Evolutionary conservation across 2,888 invertebrate genomes (phyloP), one percentile per base, ranked within the genome.

Genomic region (Trachelus tabidus): DNA sequence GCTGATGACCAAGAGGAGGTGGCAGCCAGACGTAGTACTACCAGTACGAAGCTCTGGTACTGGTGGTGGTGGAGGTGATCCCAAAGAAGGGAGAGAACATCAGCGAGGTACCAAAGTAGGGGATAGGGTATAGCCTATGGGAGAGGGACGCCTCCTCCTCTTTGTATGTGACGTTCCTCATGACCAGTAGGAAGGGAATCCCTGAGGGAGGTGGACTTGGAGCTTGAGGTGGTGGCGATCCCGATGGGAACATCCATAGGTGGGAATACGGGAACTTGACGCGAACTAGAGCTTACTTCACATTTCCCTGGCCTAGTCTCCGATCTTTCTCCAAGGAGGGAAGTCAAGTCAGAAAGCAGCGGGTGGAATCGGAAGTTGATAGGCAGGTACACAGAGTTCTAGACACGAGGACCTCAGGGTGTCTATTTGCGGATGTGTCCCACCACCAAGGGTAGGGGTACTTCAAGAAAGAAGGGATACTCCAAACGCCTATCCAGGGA

Each of bases 401-500:
- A 23, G 15, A 30, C 30, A 12, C 56, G 34, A 73, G 11, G 76
- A 56, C 31, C n/a, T 33, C 34, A 68, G 31, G 68, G 34, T 68
- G 68, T 33, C 68, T 31, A 69, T 75, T 68, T 30, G 69, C 68
- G 75, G 31, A 34, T 75, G 15, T 75, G 31, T 40, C 33, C 33
- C 33, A 75, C 80, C 81, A 75, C 73, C 81, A 81, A 80, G 81
- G 89, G 88, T 87, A 88, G 88, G 88, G 89, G 88, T 83, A 86
- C 81, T 83, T 84, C 88, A 89, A 89, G 88, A 89, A 89, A 89
- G 88, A 89, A 89, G 88, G 88, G 88, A 88, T 88, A 88, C 87
- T 82, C 56, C 4, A 75, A 23, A 30, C 68, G 69, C 75, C 35
- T 40, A 77, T 75, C 37, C 69, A 73, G 75, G 77, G 68, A 77